Evolutionary conservation across 2,888 invertebrate species (phyloP).

Genomic region (Atethmia centrago): DNA sequence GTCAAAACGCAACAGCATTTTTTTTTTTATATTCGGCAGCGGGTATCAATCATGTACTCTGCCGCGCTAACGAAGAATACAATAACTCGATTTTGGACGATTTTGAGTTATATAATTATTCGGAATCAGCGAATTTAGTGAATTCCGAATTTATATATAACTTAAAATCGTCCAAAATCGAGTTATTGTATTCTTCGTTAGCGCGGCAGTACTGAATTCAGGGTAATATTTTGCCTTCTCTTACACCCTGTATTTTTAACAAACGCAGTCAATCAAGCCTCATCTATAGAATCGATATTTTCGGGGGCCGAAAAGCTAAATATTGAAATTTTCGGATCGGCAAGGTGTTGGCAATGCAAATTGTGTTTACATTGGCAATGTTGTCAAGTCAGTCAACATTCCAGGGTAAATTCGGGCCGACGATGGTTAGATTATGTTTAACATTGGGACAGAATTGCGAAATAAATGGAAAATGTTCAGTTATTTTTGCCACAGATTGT

Average conservation of each 20-base stretch:
- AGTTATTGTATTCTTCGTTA: no score
- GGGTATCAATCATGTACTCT: no score
- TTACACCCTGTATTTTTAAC: slow-evolving; percentile 10
- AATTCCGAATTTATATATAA: no score
- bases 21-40: no score
- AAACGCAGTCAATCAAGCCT: slow-evolving; percentile 49
- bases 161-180: no score
- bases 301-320: slow-evolving; percentile 65
- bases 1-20: no score
- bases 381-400: slow-evolving; percentile 75
- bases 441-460: slow-evolving; percentile 50
- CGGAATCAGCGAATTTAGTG: no score
- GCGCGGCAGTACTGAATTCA: neutral
- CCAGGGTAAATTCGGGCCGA: slow-evolving; percentile 56
- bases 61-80: no score
- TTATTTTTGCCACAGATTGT: slow-evolving; percentile 32
- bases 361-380: slow-evolving; percentile 74
- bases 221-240: neutral
- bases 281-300: slow-evolving; percentile 57
- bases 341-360: slow-evolving; percentile 75
- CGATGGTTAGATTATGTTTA: slow-evolving; percentile 67
- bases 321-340: slow-evolving; percentile 73
- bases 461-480: slow-evolving; percentile 50
- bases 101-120: no score
- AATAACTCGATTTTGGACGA: no score